Conservation (phyloP, 2,797 vertebrate species). For the Capromys pilorides region DNA sequence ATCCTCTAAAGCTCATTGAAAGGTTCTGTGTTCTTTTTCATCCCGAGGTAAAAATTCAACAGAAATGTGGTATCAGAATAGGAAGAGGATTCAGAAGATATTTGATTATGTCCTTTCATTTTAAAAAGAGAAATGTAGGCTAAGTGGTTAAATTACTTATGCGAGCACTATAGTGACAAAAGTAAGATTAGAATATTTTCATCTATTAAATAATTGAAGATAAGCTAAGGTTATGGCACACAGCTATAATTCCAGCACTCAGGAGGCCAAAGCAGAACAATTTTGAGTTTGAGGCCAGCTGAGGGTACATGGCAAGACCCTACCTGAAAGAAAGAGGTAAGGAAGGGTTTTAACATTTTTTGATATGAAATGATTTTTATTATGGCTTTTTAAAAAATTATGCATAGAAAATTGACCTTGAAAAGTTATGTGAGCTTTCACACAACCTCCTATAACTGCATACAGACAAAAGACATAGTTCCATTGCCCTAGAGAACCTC, state of each 20-base stretch:
- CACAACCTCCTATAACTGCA: not conserved
- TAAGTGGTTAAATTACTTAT: not conserved
- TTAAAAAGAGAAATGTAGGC: not conserved
- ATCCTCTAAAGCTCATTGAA: not conserved
- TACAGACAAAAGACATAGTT: not conserved
- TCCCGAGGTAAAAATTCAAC: constrained; percentile 23
- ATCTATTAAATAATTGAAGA: not conserved
- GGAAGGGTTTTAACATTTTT: not conserved
- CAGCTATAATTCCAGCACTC: not conserved
- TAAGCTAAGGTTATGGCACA: not conserved
- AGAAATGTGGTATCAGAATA: not conserved
- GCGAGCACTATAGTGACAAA: not conserved
- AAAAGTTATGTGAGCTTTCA: constrained; percentile 8
- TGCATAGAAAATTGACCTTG: not conserved
- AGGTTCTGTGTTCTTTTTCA: constrained; percentile 24
- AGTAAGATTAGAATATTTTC: not conserved
- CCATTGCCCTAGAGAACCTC: not conserved
- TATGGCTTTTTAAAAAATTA: not conserved
- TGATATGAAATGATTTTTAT: constrained; percentile 9
- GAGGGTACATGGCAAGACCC: not conserved
- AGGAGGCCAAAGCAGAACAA: not conserved
- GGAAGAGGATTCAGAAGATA: not conserved
- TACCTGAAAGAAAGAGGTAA: too few species aligned
- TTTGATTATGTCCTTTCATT: constrained; percentile 25
- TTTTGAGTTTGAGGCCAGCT: not conserved